These are phyloP conservation scores for Sebastes minor DNA, from an alignment of 2,797 vertebrate species.

Conservation along the genomic window DNA sequence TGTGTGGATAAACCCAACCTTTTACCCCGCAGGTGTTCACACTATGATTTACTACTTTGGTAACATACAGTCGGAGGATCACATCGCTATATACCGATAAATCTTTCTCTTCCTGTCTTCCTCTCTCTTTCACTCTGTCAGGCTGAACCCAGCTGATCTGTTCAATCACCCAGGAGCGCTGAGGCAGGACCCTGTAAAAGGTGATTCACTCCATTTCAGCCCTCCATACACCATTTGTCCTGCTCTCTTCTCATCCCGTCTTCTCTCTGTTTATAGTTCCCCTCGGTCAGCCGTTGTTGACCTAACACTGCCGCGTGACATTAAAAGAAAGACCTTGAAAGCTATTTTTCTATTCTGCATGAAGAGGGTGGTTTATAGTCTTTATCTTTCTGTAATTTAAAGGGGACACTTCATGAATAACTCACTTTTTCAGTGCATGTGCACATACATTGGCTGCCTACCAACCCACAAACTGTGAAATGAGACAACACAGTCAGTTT, in stretches of 20 bases:
- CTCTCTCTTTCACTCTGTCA: conserved; percentile 37
- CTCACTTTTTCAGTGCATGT: background rate
- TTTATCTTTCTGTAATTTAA: background rate
- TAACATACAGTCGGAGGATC: conserved; percentile 45
- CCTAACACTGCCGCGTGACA: conserved; percentile 18
- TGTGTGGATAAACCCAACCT: conserved; percentile 23
- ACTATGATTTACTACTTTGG: conserved; percentile 46
- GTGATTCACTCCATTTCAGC: conserved; percentile 66
- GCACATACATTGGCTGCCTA: background rate
- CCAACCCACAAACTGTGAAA: background rate
- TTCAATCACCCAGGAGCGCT: conserved; percentile 65
- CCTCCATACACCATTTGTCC: conserved; percentile 53
- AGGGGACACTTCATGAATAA: background rate
- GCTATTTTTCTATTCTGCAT: conserved; percentile 3
- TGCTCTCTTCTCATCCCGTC: conserved; percentile 28
- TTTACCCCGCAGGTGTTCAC: conserved; percentile 44
- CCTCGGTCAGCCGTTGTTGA: conserved; percentile 42
- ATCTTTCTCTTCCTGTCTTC: conserved; percentile 38
- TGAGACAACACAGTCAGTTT: background rate
- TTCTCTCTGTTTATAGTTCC: conserved; percentile 42
- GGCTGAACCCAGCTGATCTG: conserved; percentile 62
- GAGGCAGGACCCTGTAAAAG: conserved; percentile 66
- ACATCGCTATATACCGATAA: conserved; percentile 40
- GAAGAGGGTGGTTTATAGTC: conserved; percentile 4
- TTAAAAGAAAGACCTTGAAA: conserved; percentile 27